phyloP scores from a whole-genome alignment of 1,140 invertebrate genomes.

The Lethocerus indicus region DNA sequence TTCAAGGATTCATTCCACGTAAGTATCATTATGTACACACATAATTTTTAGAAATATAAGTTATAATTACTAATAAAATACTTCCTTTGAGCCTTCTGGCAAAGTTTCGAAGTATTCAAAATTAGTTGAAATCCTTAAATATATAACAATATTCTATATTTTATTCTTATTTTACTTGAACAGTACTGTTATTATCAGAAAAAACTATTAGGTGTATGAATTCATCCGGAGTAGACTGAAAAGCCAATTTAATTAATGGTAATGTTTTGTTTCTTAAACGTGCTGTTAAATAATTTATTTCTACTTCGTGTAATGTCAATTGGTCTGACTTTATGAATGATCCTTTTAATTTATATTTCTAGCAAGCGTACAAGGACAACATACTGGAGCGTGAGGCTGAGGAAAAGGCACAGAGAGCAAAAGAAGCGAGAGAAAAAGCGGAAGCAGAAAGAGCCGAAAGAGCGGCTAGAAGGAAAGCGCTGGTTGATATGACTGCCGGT shows the following conservation, averaged over 20 bases:
- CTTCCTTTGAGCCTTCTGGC: no score
- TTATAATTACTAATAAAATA: no score
- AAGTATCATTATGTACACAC: constrained; percentile 22
- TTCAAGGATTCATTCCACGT: constrained; percentile 88
- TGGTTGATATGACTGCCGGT: constrained; percentile 81
- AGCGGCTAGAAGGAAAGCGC: constrained; percentile 59
- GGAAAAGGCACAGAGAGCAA: constrained; percentile 69
- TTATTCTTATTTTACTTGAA: not conserved
- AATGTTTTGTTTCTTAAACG: no score
- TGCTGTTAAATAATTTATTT: no score
- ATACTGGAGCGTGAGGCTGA: constrained; percentile 63
- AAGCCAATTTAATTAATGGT: no score
- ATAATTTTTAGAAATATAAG: not conserved
- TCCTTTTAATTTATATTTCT: constrained; percentile 18
- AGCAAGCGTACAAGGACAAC: constrained; percentile 77
- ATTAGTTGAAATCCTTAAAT: not conserved
- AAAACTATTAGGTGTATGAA: no score
- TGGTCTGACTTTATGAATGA: no score
- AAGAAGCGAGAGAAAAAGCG: constrained; percentile 69
- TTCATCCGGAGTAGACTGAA: no score
- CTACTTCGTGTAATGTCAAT: no score
- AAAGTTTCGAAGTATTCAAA: not conserved
- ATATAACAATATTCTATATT: not conserved
- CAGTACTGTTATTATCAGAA: no score
- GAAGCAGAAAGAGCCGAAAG: constrained; percentile 68